Percentiles rank a stretch among this genome's conserved stretches.
Evolutionary conservation across 64 coral and sea anemone species (phyloP).

Genomic region (Montipora cactus): DNA sequence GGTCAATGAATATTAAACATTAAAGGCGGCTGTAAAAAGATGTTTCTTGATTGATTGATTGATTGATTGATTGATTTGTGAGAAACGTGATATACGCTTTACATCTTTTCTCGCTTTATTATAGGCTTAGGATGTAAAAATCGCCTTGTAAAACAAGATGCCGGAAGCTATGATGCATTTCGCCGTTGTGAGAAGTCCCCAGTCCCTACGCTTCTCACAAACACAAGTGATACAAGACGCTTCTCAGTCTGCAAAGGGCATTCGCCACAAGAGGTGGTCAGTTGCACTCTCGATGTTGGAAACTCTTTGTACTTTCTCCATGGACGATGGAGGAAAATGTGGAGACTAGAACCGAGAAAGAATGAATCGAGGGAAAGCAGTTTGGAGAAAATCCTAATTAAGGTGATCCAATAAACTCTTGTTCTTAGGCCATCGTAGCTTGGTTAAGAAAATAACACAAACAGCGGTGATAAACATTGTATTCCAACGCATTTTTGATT

Average conservation of each 20-base stretch:
- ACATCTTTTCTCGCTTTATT: not conserved
- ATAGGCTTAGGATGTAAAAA: not conserved
- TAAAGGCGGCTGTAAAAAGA: no score
- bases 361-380: not conserved
- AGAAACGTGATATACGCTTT: not conserved
- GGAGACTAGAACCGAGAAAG: not conserved
- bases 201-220: not conserved
- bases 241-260: not conserved
- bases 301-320: not conserved
- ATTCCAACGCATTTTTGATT: no score
- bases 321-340: constrained; percentile 8
- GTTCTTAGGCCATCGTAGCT: no score
- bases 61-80: not conserved
- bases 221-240: not conserved
- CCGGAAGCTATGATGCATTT: not conserved
- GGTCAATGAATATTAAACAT: no score
- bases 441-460: no score
- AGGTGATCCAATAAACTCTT: not conserved
- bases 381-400: not conserved
- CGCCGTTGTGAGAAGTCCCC: not conserved
- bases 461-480: no score
- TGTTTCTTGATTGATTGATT: no score
- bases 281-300: not conserved
- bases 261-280: not conserved
- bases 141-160: not conserved